These are phyloP conservation scores for Leptogaster cylindrica DNA, from an alignment of 2,888 invertebrate genomes.

Conservation along the genomic window DNA sequence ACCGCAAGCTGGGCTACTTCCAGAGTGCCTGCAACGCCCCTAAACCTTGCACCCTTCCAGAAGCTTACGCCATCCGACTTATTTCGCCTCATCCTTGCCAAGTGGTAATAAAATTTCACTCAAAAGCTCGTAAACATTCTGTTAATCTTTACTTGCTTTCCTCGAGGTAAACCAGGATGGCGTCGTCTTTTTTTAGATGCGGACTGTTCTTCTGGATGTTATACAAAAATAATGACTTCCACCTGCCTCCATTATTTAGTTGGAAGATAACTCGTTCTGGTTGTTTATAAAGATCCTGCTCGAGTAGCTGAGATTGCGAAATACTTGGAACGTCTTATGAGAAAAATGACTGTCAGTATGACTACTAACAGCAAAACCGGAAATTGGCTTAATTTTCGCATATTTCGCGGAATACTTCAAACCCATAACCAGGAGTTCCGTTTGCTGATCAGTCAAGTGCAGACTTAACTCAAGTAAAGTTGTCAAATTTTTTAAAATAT, in stretches of 20 bases:
- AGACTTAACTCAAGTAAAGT: no score
- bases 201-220: constrained; percentile 6
- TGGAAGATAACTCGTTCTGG: constrained; percentile 12
- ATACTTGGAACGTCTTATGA: neutral
- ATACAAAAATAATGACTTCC: constrained; percentile 34
- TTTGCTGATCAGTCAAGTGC: no score
- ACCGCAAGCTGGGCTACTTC: constrained; percentile 29
- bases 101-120: constrained; percentile 42
- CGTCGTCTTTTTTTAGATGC: neutral
- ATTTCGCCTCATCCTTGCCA: constrained; percentile 4
- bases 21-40: constrained; percentile 3
- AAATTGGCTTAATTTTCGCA: neutral
- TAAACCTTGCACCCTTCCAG: constrained; percentile 19
- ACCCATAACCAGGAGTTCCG: no score
- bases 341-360: neutral
- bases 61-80: constrained; percentile 11
- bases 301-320: neutral
- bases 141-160: constrained; percentile 38
- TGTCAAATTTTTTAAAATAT: no score
- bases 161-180: constrained; percentile 21
- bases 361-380: neutral
- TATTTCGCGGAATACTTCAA: neutral
- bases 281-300: constrained; percentile 4
- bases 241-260: constrained; percentile 30
- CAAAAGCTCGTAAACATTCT: constrained; percentile 42